Base-by-base conservation (phyloP, 2,888 invertebrate species). In the Dynastes grantii region DNA sequence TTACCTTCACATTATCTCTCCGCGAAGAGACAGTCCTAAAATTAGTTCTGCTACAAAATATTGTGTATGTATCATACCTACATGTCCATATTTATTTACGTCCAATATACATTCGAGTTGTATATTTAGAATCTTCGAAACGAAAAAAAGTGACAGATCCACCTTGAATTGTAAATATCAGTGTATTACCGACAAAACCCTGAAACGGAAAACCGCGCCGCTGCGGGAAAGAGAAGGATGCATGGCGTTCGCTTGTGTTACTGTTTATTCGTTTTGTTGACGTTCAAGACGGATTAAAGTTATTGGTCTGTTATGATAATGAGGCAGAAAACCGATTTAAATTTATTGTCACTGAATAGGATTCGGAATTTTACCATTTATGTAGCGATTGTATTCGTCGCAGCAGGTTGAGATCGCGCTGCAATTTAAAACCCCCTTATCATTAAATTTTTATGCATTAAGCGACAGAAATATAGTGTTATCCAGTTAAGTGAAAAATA, bases 81-180 rank as follows among this genome's bases (percentile, higher is more conserved):
- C 51, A 51, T 53, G 53, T 53, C 53, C 61, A 37, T 68, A 49
- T 68, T 68, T 68, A 68, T 68, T 68, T 68, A 16, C 27, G 45
- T 11, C 45, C 67, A 68, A 68, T 27, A 68, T 65, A 68, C 49
- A 68, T 45, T 53, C 53, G 13, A 61, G 63, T 63, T 63, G 63
- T 63, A 63, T 63, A 63, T 63, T 63, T 63, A 63, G 32, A 29
- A 68, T 22, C 32, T 9, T 11, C 68, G 22, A 51, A 16, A 68
- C 51, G n/a, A 29, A 68, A 68, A 68, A 68, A 68, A 51, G 51
- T 51, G 68, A 51, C 68, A 68, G 49, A 49, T 40, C 68, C 51
- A 68, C 68, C 68, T 68, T 68, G 68, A 68, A 68, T 68, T 51
- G 68, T 68, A 68, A 68, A 68, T 68, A 68, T 68, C 29, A 6